A percentile compares a stretch with the other conserved stretches of the same genome.
Evolutionary conservation across 2,113 vertebrate genomes (phyloP).

Genomic region (Brachirus orientalis): DNA sequence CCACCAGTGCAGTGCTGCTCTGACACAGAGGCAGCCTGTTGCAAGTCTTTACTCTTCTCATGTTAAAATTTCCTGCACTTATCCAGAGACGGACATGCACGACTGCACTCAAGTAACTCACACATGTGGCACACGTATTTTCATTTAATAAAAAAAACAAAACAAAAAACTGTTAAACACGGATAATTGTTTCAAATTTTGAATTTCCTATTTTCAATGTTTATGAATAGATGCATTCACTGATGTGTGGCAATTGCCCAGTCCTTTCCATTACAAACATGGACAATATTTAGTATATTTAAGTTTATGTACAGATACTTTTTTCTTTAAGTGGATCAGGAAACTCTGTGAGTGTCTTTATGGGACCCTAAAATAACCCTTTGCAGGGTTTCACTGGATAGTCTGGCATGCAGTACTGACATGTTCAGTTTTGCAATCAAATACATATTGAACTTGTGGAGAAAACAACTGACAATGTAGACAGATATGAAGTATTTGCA

Average conservation of each 20-base stretch:
- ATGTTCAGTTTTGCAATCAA: background rate
- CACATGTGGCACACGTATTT: constrained; percentile 4
- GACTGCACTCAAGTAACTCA: constrained; percentile 33
- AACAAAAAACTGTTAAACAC: constrained; percentile 17
- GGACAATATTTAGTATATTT: constrained; percentile 3
- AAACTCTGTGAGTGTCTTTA: background rate
- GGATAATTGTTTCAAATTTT: constrained; percentile 31
- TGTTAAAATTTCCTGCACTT: constrained; percentile 56
- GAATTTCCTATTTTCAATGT: constrained; percentile 12
- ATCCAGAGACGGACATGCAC: constrained; percentile 10
- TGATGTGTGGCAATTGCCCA: constrained; percentile 2
- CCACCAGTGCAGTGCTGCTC: constrained; percentile 59
- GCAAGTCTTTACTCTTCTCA: constrained; percentile 54
- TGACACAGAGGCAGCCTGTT: constrained; percentile 65
- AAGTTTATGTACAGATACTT: constrained; percentile 3
- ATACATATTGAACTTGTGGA: too few relatives aligned
- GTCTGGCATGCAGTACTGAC: background rate
- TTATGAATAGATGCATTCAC: constrained; percentile 16
- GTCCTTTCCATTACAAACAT: constrained; percentile 19
- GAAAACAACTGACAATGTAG: too few relatives aligned
- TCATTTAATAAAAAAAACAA: background rate
- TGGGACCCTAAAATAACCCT: background rate
- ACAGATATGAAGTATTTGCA: too few relatives aligned
- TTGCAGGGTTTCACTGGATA: background rate
- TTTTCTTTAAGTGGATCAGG: constrained; percentile 8